These are phyloP conservation scores for Eumerus sabulonum DNA, from an alignment of 2,888 invertebrate species.

Conservation along the genomic window DNA sequence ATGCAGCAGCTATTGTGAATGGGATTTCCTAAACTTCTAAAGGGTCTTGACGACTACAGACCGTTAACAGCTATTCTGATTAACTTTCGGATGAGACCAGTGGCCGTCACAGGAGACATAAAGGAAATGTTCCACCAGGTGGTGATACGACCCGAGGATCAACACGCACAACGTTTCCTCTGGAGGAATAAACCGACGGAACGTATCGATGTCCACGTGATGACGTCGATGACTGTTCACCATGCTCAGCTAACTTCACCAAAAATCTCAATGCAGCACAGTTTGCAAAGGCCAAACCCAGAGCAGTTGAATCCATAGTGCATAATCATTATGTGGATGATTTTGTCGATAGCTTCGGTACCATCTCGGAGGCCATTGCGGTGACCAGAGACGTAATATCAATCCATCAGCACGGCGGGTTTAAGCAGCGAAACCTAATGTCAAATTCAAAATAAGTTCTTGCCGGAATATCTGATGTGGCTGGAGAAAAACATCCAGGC, in stretches of 20 bases:
- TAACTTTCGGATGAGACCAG: conserved; percentile 70
- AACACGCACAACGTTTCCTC: too few species aligned
- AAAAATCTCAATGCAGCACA: conserved; percentile 53
- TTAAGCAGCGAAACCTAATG: not conserved
- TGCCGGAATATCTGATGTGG: not conserved
- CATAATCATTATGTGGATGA: conserved; percentile 44
- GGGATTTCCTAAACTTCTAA: conserved; percentile 70
- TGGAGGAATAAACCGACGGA: conserved; percentile 65
- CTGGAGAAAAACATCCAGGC: not conserved
- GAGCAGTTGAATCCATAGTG: conserved; percentile 48
- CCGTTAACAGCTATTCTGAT: conserved; percentile 70
- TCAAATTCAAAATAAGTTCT: conserved; percentile 3
- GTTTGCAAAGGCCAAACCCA: conserved; percentile 29
- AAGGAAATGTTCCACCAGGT: conserved; percentile 75
- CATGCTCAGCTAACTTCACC: conserved; percentile 57
- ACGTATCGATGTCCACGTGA: conserved; percentile 53
- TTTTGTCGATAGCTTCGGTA: conserved; percentile 55
- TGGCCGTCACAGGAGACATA: conserved; percentile 73
- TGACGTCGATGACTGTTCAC: conserved; percentile 69
- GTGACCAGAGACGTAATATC: conserved; percentile 37
- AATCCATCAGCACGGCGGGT: conserved; percentile 9
- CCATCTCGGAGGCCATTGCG: conserved; percentile 71
- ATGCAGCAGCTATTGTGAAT: conserved; percentile 70
- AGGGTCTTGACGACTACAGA: conserved; percentile 71
- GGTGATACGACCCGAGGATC: conserved; percentile 65